These are phyloP conservation scores for Rhinichthys osculus DNA, from an alignment of 2,797 vertebrate species.

Conservation along the genomic window DNA sequence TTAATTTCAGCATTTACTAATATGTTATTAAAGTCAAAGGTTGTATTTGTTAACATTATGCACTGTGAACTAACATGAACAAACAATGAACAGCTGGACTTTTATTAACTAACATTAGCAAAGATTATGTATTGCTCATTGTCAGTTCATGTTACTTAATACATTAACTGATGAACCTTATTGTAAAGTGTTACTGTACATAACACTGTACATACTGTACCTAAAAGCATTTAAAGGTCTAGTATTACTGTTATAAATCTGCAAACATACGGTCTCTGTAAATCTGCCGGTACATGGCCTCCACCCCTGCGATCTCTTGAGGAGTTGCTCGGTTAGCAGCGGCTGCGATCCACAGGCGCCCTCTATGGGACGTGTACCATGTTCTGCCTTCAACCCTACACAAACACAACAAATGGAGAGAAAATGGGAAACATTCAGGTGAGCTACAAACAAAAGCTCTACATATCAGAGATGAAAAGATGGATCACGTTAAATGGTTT, in stretches of 20 bases:
- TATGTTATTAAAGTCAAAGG: too few relatives aligned
- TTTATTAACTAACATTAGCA: too few relatives aligned
- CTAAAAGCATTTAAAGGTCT: not conserved
- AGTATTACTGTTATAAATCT: not conserved
- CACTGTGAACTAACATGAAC: too few relatives aligned
- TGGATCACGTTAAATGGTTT: not conserved
- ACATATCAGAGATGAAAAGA: not conserved
- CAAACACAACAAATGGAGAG: constrained; percentile 20
- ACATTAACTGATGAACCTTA: too few relatives aligned
- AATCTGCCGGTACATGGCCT: constrained; percentile 84
- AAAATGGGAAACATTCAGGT: constrained; percentile 27
- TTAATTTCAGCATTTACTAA: too few relatives aligned
- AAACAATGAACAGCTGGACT: too few relatives aligned
- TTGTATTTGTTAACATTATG: too few relatives aligned
- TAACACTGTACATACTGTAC: too few relatives aligned
- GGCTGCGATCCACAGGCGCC: constrained; percentile 95
- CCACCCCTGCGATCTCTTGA: constrained; percentile 89
- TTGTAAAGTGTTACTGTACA: too few relatives aligned
- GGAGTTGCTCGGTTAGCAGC: constrained; percentile 89
- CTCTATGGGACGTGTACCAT: constrained; percentile 95
- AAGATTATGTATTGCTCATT: too few relatives aligned
- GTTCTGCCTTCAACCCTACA: constrained; percentile 93
- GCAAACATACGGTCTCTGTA: constrained; percentile 80
- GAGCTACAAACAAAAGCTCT: not conserved
- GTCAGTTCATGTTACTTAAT: too few relatives aligned